A percentile compares a stretch with the other conserved stretches of the same genome.
Evolutionary conservation across 92 coral and sea anemone genomes (phyloP).

Genomic region (Metridium senile): DNA sequence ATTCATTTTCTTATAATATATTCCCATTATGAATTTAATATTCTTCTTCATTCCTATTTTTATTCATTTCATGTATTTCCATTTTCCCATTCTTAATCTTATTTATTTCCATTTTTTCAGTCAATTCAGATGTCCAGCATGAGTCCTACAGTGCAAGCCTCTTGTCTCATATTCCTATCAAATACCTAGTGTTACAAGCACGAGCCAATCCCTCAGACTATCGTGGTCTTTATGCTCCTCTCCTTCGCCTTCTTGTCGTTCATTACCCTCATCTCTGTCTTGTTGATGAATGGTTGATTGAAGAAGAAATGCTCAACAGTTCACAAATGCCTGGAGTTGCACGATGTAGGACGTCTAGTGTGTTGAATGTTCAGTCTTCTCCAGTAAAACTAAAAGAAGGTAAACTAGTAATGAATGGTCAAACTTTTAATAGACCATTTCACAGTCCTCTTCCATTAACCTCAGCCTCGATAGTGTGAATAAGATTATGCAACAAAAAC

Average conservation of each 20-base stretch:
- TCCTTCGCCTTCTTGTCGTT: conserved; percentile 75
- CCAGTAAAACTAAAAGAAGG: conserved; percentile 61
- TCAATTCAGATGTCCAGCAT: conserved; percentile 68
- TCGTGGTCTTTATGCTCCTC: conserved; percentile 85
- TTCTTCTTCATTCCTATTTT: background rate
- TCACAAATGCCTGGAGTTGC: conserved; percentile 21
- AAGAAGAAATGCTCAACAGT: conserved; percentile 61
- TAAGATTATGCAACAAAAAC: too few relatives aligned
- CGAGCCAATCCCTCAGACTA: conserved; percentile 78
- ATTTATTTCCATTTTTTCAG: conserved; percentile 34
- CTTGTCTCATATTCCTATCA: conserved; percentile 87
- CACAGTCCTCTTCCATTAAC: too few relatives aligned
- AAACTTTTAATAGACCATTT: background rate
- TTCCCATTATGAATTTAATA: too few relatives aligned
- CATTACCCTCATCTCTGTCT: conserved; percentile 95
- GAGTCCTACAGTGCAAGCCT: conserved; percentile 70
- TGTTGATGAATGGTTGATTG: conserved; percentile 93
- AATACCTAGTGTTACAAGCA: conserved; percentile 82
- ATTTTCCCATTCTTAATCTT: background rate
- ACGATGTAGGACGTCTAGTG: conserved; percentile 22
- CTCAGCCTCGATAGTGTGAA: too few relatives aligned
- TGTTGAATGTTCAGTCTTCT: conserved; percentile 53
- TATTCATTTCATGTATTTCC: background rate
- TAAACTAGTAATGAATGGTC: conserved; percentile 15
- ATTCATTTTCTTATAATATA: too few relatives aligned